Evolutionary conservation across 2,888 invertebrate genomes (phyloP), one percentile per base, ranked within the genome.

Genomic region (Agonopterix arenella): DNA sequence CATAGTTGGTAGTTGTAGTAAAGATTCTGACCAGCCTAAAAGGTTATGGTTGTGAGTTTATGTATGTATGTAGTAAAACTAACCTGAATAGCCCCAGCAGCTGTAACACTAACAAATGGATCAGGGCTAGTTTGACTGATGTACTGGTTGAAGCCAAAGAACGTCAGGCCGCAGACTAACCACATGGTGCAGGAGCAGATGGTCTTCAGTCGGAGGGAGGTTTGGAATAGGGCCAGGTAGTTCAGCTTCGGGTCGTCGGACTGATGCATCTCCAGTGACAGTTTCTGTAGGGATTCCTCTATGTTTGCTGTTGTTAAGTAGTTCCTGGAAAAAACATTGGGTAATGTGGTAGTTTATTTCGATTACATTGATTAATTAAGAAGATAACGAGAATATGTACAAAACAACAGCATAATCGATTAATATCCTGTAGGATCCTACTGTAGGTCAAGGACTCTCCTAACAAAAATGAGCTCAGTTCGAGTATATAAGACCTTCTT

Each of bases 101-200:
- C 82, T 0, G 94, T 93, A 4, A 96, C 96, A 69, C 96, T 97
- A 1, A 95, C 55, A 66, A 96, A 97, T 9, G 96, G 93, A 64
- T 96, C 90, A 0, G 95, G 95, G 5, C 93, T 94, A 28, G 95
- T 90, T 73, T 94, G 93, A 3, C 94, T 93, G 58, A 95, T 93
- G 76, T 94, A 96, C 76, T 96, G 95, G 46, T 95, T 93, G 55
- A 96, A 91, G 0, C 97, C 97, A 65, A 94, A 97, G 81, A 95
- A 96, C 40, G 95, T 93, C 73, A 97, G 89, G 0, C 96, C 96
- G 9, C 94, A 92, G 3, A 94, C 93, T n/a, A 94, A 83, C 97
- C 96, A 96, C 63, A 93, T 92, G 60, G 92, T 90, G 60, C 92
- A 91, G 68, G 94, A 92, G 59, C 91, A 91, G 0, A 92, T 56